phyloP scores from a whole-genome alignment of 2,888 invertebrate species.

The Amitus sp. region DNA sequence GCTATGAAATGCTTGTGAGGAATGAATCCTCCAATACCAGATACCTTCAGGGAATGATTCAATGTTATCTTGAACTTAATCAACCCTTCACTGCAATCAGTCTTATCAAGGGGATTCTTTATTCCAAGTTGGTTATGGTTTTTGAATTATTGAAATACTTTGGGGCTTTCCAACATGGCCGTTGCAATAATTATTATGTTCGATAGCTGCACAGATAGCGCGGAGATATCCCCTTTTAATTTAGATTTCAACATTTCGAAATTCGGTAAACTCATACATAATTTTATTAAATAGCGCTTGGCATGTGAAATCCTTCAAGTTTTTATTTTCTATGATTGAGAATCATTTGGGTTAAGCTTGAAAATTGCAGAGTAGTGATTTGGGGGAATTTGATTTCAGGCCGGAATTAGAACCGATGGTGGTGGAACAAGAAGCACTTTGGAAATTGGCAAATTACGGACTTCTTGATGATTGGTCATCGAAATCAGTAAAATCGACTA shows the following conservation, averaged over 20 bases:
- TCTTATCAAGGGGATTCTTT: slow-evolving; percentile 76
- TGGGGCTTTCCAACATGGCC: too few relatives aligned
- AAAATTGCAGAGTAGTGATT: too few relatives aligned
- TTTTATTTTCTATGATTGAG: too few relatives aligned
- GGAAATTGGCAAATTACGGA: slow-evolving; percentile 87
- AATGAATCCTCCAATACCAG: slow-evolving; percentile 64
- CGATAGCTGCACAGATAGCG: too few relatives aligned
- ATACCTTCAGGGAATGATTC: slow-evolving; percentile 78
- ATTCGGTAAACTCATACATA: too few relatives aligned
- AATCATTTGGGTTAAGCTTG: too few relatives aligned
- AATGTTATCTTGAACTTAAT: slow-evolving; percentile 86
- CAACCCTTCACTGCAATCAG: slow-evolving; percentile 87
- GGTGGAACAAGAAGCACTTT: slow-evolving; percentile 81
- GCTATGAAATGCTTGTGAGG: slow-evolving; percentile 85
- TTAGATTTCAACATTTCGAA: too few relatives aligned
- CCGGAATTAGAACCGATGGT: slow-evolving; percentile 73
- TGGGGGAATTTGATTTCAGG: slow-evolving; percentile 44
- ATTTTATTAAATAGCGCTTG: too few relatives aligned
- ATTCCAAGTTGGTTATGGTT: slow-evolving; percentile 60
- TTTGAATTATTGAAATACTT: not conserved
- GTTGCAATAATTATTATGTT: too few relatives aligned
- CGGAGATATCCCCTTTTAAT: too few relatives aligned
- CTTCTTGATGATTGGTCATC: slow-evolving; percentile 71
- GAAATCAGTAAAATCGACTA: slow-evolving; percentile 51
- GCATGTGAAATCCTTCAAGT: too few relatives aligned